Conservation (phyloP, 2,113 vertebrate species). For the Bostrychus sinensis region DNA sequence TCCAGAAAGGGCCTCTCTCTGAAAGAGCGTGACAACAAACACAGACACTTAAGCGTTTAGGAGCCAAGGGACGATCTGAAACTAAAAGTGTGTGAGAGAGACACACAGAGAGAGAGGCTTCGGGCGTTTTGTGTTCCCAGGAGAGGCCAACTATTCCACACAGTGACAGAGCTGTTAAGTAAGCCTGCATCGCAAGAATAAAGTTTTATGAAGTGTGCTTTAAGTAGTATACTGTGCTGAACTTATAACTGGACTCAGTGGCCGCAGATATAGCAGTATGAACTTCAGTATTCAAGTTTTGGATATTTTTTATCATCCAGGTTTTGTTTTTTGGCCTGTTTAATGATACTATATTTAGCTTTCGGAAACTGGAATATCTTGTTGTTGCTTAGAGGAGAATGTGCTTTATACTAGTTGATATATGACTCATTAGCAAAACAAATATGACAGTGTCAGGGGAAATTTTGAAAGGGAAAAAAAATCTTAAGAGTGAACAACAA, state of each 20-base stretch:
- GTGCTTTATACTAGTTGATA: too few species aligned
- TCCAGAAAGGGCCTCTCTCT: constrained; percentile 41
- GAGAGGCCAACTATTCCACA: constrained; percentile 50
- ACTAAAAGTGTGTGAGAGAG: constrained; percentile 39
- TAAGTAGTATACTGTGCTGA: constrained; percentile 5
- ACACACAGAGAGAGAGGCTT: constrained; percentile 52
- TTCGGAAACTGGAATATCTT: too few species aligned
- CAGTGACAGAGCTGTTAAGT: constrained; percentile 39
- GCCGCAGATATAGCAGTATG: background rate
- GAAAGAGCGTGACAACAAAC: constrained; percentile 60
- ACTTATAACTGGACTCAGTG: constrained; percentile 1
- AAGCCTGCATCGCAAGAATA: constrained; percentile 32
- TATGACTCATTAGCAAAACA: too few species aligned
- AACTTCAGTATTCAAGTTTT: background rate
- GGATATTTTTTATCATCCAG: too few species aligned
- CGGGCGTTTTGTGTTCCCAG: constrained; percentile 44
- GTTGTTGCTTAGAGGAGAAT: too few species aligned
- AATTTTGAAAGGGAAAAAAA: too few species aligned
- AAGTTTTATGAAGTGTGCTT: constrained; percentile 17
- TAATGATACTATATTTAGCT: too few species aligned
- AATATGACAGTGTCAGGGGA: too few species aligned
- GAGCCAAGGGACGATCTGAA: constrained; percentile 53
- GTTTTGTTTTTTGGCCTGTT: too few species aligned
- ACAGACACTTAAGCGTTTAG: constrained; percentile 55
- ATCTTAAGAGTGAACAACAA: too few species aligned